phyloP scores from a whole-genome alignment of 2,113 vertebrate genomes.

The Cynoglossus semilaevis region DNA sequence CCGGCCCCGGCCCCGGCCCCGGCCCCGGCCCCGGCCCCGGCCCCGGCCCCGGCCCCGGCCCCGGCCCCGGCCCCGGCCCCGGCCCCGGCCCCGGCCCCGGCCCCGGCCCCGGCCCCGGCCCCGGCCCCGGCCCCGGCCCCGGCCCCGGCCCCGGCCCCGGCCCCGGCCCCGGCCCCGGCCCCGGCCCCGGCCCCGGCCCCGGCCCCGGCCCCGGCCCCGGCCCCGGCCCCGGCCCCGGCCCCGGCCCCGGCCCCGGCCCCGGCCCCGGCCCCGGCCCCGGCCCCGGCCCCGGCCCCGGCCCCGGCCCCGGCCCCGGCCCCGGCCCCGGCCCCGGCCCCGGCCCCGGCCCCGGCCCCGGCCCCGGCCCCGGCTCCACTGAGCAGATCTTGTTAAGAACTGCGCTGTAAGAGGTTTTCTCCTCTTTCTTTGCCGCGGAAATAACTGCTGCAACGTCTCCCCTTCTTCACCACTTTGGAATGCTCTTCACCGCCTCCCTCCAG shows the following conservation, averaged over 20 bases:
- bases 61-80: conserved; percentile 10
- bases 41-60: too few species aligned
- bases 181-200: conserved; percentile 10
- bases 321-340: conserved; percentile 34
- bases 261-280: conserved; percentile 34
- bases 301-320: conserved; percentile 10
- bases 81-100: conserved; percentile 34
- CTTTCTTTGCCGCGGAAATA: conserved; percentile 65
- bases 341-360: too few species aligned
- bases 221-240: too few species aligned
- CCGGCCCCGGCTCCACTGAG: conserved; percentile 45
- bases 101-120: too few species aligned
- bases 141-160: conserved; percentile 34
- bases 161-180: too few species aligned
- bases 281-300: too few species aligned
- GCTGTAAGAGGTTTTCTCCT: conserved; percentile 63
- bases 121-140: conserved; percentile 10
- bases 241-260: conserved; percentile 10
- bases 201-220: conserved; percentile 34
- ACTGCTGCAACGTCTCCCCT: conserved; percentile 67
- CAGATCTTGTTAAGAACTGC: conserved; percentile 66
- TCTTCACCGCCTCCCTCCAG: conserved; percentile 26
- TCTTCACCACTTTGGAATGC: conserved; percentile 75
- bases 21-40: conserved; percentile 34
- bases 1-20: conserved; percentile 9